Base-by-base conservation (phyloP, 2,113 vertebrate species). In the Cromileptes altivelis region DNA sequence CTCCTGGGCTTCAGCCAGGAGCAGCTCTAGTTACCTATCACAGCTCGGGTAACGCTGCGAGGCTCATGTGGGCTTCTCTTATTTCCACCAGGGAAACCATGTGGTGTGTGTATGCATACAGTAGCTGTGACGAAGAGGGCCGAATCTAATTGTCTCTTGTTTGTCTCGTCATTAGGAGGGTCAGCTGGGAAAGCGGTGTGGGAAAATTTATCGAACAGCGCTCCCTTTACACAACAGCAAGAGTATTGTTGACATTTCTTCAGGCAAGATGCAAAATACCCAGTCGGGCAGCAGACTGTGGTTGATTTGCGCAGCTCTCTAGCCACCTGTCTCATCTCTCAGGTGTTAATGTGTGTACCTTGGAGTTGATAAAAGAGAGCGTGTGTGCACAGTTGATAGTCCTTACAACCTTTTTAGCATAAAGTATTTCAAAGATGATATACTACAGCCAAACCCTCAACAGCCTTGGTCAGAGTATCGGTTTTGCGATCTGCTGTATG, bases 11-110 rank as follows among this genome's bases (percentile, higher is more conserved):
- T 80, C 63, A 80, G 76, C 45, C 75, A 58, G 87, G 52, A 83
- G 75, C 85, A 55, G 81, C 85, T 95, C 91, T 68, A 60, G 91
- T 96, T 95, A 94, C 95, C 89, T 85, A 45, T 10, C 47, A 50
- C 42, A 81, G 90, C 89, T 95, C 91, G 25, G 82, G 82, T 95
- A 68, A 87, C 93, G 47, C 52, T 45, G 68, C 33, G 3, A 60
- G 70, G 84, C 86, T 94, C 93, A 81, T 73, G 71, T 91, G 84
- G 76, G 53, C 79, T 27, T 57, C 80, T 94, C 87, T 55, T 88
- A 67, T 94, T 93, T 89, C 90, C 80, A 57, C 42, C 70, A 49
- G 55, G 56, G 77, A 79, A 78, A 61, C 75, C 74, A 37, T 65
- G 52, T 78, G 76, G 58, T 45, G 42, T 45, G 11, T 45, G 42